These are phyloP conservation scores for Galaxias olidus DNA, from an alignment of 2,797 vertebrate species.

Conservation along the genomic window DNA sequence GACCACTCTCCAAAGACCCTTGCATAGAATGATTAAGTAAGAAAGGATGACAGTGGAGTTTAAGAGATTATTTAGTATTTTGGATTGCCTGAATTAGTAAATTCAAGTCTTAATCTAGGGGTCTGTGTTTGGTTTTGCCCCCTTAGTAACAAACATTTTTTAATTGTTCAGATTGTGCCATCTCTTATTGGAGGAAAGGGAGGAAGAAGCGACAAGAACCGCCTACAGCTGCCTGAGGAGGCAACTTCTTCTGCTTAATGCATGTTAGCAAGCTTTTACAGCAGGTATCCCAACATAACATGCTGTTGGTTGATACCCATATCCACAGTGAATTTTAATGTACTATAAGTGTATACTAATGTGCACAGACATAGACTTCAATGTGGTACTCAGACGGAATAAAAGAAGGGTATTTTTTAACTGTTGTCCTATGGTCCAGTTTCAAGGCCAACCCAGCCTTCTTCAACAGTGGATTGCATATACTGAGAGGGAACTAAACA, in stretches of 20 bases:
- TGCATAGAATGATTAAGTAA: too few relatives aligned
- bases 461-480: too few relatives aligned
- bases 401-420: too few relatives aligned
- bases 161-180: constrained; percentile 19
- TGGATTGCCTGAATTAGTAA: background rate
- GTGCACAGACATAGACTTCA: too few relatives aligned
- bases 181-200: constrained; percentile 13
- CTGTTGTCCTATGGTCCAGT: too few relatives aligned
- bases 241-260: background rate
- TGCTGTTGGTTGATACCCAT: background rate
- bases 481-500: too few relatives aligned
- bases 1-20: too few relatives aligned
- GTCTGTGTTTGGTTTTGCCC: background rate
- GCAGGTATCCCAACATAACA: background rate
- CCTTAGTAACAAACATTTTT: background rate
- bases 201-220: constrained; percentile 10
- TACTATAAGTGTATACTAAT: too few relatives aligned
- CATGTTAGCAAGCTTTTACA: too few relatives aligned
- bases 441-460: too few relatives aligned
- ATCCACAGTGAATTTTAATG: background rate
- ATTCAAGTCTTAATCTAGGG: background rate
- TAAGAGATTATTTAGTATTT: background rate
- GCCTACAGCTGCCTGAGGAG: background rate
- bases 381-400: too few relatives aligned
- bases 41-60: too few relatives aligned